These are phyloP conservation scores for Dryomyza anilis DNA, from an alignment of 2,888 invertebrate species.

Conservation along the genomic window DNA sequence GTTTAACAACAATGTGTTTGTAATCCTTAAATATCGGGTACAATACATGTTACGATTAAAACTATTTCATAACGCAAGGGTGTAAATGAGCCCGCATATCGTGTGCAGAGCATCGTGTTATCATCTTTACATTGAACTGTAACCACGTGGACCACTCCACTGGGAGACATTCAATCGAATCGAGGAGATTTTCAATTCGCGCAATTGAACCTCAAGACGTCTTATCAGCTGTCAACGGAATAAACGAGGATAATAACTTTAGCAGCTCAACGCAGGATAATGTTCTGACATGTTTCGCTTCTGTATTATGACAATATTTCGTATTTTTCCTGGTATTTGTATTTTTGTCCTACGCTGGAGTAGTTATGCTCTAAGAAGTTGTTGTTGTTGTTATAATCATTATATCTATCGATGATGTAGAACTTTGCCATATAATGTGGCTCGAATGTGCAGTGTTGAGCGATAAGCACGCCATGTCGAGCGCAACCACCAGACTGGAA, in stretches of 20 bases:
- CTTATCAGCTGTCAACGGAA: slow-evolving; percentile 10
- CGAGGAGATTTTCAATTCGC: neutral
- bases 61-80: too few species aligned
- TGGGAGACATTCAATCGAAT: slow-evolving; percentile 3
- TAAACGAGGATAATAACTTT: slow-evolving; percentile 13
- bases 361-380: neutral
- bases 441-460: too few species aligned
- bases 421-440: neutral
- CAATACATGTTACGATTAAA: too few species aligned
- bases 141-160: neutral
- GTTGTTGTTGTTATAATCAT: too few species aligned
- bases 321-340: too few species aligned
- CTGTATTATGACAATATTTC: neutral
- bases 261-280: slow-evolving; percentile 1
- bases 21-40: too few species aligned
- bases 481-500: neutral
- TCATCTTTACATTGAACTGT: neutral
- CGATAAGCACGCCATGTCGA: neutral
- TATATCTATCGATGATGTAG: neutral
- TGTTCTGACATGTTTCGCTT: neutral
- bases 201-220: slow-evolving; percentile 13
- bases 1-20: too few species aligned
- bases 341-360: neutral
- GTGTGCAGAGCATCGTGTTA: neutral
- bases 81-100: too few species aligned